Evolutionary conservation across 2,797 vertebrate genomes (phyloP).

Genomic region (Microhierax caerulescens): DNA sequence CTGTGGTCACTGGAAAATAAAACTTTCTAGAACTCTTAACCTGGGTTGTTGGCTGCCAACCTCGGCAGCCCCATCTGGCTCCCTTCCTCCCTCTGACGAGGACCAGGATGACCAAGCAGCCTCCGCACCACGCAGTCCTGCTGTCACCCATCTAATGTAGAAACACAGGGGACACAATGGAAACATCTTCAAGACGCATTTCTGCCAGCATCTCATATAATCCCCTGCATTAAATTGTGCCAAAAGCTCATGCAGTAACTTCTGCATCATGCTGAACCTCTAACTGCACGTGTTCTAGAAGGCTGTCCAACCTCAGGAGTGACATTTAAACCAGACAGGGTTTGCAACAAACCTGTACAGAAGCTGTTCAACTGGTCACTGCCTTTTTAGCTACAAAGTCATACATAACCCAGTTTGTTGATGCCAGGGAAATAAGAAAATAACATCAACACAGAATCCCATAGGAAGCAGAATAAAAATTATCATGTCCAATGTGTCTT

Average conservation of each 20-base stretch:
- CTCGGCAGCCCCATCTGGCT: background rate
- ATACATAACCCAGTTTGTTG: background rate
- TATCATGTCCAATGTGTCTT: background rate
- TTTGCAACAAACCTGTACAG: background rate
- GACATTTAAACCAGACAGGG: background rate
- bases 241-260: background rate
- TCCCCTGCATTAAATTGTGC: background rate
- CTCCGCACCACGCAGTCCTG: background rate
- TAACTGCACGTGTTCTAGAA: fast-evolving
- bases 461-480: background rate
- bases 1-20: background rate
- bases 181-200: background rate
- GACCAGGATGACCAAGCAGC: background rate
- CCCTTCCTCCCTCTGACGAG: fast-evolving
- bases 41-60: background rate
- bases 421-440: background rate
- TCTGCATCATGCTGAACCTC: background rate
- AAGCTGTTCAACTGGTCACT: background rate
- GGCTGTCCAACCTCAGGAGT: background rate
- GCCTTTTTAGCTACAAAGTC: background rate
- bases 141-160: background rate
- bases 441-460: background rate
- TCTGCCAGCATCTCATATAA: background rate
- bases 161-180: fast-evolving
- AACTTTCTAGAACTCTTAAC: background rate